These are phyloP conservation scores for Ephydatia muelleri DNA, from an alignment of 37 sponge, comb jelly and placozoan genomes.

Conservation along the genomic window DNA sequence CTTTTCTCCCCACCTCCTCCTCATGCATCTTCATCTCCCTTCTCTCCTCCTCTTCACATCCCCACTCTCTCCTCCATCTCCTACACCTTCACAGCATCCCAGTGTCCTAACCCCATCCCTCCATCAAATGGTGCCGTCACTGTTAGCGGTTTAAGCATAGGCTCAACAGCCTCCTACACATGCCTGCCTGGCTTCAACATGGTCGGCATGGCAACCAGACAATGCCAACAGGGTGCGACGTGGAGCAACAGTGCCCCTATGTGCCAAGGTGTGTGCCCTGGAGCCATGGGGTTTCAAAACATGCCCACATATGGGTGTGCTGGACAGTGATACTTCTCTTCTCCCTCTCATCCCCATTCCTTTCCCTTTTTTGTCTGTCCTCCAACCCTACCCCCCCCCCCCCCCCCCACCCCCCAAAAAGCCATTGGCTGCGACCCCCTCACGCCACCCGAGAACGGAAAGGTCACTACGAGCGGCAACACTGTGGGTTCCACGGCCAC, in stretches of 20 bases:
- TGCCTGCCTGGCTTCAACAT: constrained; percentile 2
- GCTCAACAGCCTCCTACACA: neutral
- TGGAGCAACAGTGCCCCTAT: constrained; percentile 29
- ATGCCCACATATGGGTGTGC: no score
- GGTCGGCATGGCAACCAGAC: constrained; percentile 22
- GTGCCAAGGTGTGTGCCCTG: constrained; percentile 32
- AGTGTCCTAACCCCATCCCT: neutral
- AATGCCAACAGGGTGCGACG: constrained; percentile 12
- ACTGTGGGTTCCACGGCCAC: constrained; percentile 27
- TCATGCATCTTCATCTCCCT: neutral
- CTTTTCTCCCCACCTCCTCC: neutral
- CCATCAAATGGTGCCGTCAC: neutral
- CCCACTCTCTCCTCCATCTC: neutral
- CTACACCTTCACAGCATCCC: neutral
- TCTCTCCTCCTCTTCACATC: neutral
- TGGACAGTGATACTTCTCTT: no score
- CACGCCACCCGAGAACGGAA: constrained; percentile 33
- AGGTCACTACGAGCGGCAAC: constrained; percentile 20
- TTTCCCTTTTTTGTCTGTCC: neutral
- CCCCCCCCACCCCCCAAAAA: neutral
- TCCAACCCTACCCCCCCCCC: neutral
- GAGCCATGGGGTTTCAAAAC: neutral
- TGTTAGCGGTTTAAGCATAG: neutral
- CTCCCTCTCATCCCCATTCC: no score
- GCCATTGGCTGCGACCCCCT: constrained; percentile 49